A percentile compares a stretch with the other conserved stretches of the same genome.
phyloP scores from a whole-genome alignment of 2,113 vertebrate species.

The Platichthys stellatus region DNA sequence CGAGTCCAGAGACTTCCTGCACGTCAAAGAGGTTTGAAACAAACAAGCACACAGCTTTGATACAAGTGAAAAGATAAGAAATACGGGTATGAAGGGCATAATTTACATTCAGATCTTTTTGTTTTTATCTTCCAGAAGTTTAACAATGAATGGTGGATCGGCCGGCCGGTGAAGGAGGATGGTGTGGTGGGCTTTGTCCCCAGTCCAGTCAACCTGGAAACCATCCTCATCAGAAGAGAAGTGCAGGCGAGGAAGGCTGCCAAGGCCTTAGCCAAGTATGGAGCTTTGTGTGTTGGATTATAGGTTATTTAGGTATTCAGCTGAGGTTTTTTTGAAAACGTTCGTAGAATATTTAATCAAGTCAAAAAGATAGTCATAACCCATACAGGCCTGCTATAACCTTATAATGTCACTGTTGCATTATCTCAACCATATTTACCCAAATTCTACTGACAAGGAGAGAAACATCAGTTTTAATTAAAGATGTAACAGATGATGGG shows the following conservation, averaged over 20 bases:
- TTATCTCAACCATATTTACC: no score
- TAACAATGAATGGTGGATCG: conserved; percentile 99
- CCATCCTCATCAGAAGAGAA: conserved; percentile 95
- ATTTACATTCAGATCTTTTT: background rate
- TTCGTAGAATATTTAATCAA: no score
- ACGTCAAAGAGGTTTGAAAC: conserved; percentile 95
- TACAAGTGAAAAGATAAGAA: background rate
- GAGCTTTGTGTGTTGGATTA: background rate
- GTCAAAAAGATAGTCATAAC: no score
- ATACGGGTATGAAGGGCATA: no score
- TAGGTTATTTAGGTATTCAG: no score
- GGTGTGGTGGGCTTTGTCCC: conserved; percentile 98
- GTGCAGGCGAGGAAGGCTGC: conserved; percentile 96
- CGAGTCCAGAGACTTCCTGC: conserved; percentile 97
- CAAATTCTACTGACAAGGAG: background rate
- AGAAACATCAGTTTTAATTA: background rate
- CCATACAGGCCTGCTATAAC: no score
- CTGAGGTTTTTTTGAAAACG: no score
- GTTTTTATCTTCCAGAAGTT: conserved; percentile 86
- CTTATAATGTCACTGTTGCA: no score
- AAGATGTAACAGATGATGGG: background rate
- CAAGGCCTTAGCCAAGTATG: conserved; percentile 97
- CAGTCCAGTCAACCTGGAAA: conserved; percentile 98
- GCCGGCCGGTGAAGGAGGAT: conserved; percentile 96
- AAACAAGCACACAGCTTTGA: background rate